phyloP scores from a whole-genome alignment of 2,113 vertebrate species.

The Albula glossodonta region DNA sequence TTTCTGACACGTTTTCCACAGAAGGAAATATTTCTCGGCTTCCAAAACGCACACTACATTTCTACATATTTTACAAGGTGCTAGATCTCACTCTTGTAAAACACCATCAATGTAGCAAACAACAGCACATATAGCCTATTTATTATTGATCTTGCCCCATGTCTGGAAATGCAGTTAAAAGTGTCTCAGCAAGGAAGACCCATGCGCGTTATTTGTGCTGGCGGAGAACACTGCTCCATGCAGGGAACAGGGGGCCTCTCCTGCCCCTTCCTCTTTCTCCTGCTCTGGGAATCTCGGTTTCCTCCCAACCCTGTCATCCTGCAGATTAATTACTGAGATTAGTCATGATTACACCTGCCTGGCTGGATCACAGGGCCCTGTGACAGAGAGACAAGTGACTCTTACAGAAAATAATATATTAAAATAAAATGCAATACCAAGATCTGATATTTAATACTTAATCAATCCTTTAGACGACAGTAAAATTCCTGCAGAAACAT shows the following conservation, averaged over 20 bases:
- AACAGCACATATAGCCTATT: not conserved
- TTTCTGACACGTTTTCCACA: not conserved
- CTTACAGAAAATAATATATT: no score
- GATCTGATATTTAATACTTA: no score
- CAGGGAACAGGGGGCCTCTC: not conserved
- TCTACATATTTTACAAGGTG: not conserved
- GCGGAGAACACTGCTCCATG: not conserved
- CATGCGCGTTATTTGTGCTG: not conserved
- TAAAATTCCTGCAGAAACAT: no score
- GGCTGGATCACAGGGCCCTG: not conserved
- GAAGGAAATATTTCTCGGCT: not conserved
- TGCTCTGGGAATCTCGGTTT: not conserved
- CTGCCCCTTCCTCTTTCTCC: not conserved
- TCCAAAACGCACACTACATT: not conserved
- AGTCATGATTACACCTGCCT: not conserved
- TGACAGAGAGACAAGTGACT: no score
- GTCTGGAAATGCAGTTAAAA: not conserved
- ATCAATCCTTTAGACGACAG: no score
- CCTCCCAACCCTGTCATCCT: not conserved
- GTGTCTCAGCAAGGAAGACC: not conserved
- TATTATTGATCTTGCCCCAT: not conserved
- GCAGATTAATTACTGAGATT: slow-evolving; percentile 18
- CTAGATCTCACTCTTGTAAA: not conserved
- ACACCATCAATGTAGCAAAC: not conserved
- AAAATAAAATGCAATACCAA: no score